phyloP scores from a whole-genome alignment of 2,113 vertebrate species.

The Hylia prasina region DNA sequence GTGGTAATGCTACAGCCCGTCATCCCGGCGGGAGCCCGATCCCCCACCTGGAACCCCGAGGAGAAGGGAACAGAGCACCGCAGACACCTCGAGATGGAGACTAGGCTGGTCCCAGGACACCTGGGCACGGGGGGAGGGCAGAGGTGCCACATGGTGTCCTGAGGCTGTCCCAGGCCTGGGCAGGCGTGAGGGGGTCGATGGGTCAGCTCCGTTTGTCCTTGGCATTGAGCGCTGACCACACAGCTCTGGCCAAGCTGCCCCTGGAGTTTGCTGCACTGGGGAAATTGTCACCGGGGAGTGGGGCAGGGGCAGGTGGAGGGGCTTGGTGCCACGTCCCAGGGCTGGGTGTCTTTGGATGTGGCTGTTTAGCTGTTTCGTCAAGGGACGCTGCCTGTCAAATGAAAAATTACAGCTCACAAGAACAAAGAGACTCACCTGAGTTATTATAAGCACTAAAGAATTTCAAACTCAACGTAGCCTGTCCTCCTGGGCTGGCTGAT shows the following conservation, averaged over 20 bases:
- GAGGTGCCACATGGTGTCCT: not conserved
- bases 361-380: not conserved
- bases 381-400: not conserved
- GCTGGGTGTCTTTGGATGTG: not conserved
- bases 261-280: not conserved
- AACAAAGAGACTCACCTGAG: constrained; percentile 56
- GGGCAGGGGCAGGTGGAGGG: not conserved
- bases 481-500: not conserved
- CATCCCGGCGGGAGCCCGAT: not conserved
- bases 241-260: not conserved
- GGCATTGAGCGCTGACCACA: accelerated
- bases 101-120: not conserved
- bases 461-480: not conserved
- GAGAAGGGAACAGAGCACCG: not conserved
- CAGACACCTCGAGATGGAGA: not conserved
- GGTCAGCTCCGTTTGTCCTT: accelerated
- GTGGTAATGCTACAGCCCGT: accelerated
- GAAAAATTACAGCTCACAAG: not conserved
- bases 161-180: accelerated
- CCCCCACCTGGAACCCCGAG: not conserved
- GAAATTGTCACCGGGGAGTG: accelerated
- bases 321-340: accelerated
- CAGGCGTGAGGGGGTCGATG: accelerated
- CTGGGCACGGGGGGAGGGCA: not conserved
- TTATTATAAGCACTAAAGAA: not conserved